Evolutionary conservation across 2,113 vertebrate genomes (phyloP), one percentile per base, ranked within the genome.

Genomic region (Patagioenas fasciata): DNA sequence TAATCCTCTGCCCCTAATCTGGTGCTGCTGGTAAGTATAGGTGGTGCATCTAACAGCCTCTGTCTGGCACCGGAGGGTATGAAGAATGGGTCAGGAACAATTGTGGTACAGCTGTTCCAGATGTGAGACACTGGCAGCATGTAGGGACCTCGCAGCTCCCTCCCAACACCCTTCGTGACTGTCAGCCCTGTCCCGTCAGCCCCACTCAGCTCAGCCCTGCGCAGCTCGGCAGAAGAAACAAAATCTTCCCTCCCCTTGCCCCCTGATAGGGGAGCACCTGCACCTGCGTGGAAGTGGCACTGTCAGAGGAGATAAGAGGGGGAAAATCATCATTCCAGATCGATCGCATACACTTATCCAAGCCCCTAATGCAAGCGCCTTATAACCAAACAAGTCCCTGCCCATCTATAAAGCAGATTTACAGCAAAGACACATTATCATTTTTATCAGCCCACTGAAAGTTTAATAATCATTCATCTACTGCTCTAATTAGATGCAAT

Each of bases 1-100:
- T 88, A 86, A 89, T 89, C 58, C 75, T 42, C 89, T 92, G 89
- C 34, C 85, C 74, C 88, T 92, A 85, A 88, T 75, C 93, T 66
- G 65, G 24, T 11, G 77, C 54, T 65, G 32, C 10, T 71, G 29
- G 29, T 17, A 56, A 80, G 48, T 4, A 72, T 0, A 61, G 54
- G 5, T 25, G 72, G 58, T 13, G 6, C 44, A 80, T 82, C 66
- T 10, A 88, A 21, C 91, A 72, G 83, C 13, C 28, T 13, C 75
- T 1, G 0, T 12, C 50, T 71, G 50, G 17, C 71, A 11, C 20
- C 0, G 0, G 12, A n/a, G 50, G n/a, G 24, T 16, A 80, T 53
- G 56, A 73, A 65, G n/a, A 73, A 34, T 0, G 0, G 21, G 29
- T 60, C 58, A 7, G 1, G 58, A 75, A 47, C 0, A 1, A 40